Base-by-base conservation (phyloP, 2,888 invertebrate genomes). In the Tridacna gigas region DNA sequence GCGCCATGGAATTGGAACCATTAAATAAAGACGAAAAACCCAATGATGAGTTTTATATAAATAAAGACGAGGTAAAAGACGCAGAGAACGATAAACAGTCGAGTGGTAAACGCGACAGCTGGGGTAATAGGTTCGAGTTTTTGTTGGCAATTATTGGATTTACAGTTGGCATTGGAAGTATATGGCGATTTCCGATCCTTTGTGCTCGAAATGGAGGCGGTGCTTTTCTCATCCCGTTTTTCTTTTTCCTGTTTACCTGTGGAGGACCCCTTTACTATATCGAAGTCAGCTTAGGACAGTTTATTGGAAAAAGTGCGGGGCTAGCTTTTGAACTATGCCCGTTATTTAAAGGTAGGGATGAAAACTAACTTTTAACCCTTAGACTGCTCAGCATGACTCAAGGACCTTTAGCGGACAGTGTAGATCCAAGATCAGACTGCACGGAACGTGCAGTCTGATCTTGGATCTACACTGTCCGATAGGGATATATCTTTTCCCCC, bases 141-240 rank as follows among this genome's bases (percentile, higher is more conserved):
- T 60, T 86, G n/a, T 60, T 86, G 13, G 83, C 86, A 13, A 79
- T 86, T 15, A 78, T 82, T 5, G 86, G 86, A 18, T 86, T 69
- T 69, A 84, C 86, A n/a, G 84, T 86, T 0, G 86, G 86, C 0
- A 80, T 86, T 18, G 86, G 86, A 20, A 84, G 82, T 51, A 80
- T 86, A 11, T 86, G 84, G 86, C 56, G 86, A 20, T 86, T 86
- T 71, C 86, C 84, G 9, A 82, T 80, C n/a, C 65, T 80, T 12
- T 86, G 86, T 51, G 82, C 82, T 9, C 77, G 80, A 61, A 84
- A 86, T 74, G 86, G 86, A 12, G 86, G 86, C 7, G 86, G 86
- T 13, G 88, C 88, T 12, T 88, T 88, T 60, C 77, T 88, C 5
- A 88, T 88, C n/a, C 88, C 88, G 15, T 88, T 84, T 61, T 76